Evolutionary conservation across 2,888 invertebrate genomes (phyloP).

Genomic region (Himalopsyche japonica): DNA sequence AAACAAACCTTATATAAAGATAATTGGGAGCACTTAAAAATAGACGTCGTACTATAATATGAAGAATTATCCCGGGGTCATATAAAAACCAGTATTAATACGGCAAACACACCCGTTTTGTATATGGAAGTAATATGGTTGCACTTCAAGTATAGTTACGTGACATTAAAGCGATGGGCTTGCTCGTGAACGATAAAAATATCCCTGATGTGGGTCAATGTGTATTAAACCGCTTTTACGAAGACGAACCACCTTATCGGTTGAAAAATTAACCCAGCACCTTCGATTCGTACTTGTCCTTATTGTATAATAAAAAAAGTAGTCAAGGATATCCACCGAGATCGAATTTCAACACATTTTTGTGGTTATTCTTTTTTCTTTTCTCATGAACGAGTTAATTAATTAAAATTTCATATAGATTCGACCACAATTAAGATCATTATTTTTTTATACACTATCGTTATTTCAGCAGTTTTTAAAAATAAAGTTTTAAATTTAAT

Average conservation of each 20-base stretch:
- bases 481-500: too few relatives aligned
- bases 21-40: too few relatives aligned
- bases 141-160: neutral
- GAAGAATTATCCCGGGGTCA: too few relatives aligned
- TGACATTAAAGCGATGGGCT: neutral
- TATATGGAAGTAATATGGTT: neutral
- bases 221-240: neutral
- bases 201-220: neutral
- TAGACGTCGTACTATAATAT: too few relatives aligned
- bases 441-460: too few relatives aligned
- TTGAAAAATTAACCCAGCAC: neutral
- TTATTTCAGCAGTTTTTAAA: too few relatives aligned
- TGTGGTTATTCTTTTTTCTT: too few relatives aligned
- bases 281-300: neutral
- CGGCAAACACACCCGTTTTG: neutral
- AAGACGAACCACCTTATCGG: neutral
- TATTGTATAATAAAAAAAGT: neutral
- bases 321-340: neutral
- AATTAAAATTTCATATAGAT: too few relatives aligned
- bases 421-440: too few relatives aligned
- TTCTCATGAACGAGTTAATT: too few relatives aligned
- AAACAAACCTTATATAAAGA: too few relatives aligned
- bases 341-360: neutral
- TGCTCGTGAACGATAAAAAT: neutral
- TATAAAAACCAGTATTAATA: neutral